phyloP scores from a whole-genome alignment of 64 coral and sea anemone species.

The Orbicella faveolata region DNA sequence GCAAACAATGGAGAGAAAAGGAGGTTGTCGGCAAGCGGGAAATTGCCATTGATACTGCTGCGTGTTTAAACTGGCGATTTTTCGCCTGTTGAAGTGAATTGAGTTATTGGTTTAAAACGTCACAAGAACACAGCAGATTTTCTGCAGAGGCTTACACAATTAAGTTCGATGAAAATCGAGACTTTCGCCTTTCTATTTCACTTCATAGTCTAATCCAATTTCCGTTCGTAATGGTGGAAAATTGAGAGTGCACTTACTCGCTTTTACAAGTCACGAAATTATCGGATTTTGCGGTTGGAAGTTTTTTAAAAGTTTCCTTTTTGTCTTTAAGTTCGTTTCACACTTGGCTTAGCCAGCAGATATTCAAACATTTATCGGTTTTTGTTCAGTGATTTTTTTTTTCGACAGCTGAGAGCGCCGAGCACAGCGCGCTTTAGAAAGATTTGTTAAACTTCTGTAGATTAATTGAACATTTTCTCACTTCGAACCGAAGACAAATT shows the following conservation, averaged over 20 bases:
- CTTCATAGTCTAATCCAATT: constrained; percentile 41
- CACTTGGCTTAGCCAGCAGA: not conserved
- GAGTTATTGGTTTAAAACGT: not conserved
- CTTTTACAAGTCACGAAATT: constrained; percentile 19
- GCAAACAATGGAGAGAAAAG: constrained; percentile 15
- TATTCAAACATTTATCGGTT: not conserved
- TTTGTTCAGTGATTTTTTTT: not conserved
- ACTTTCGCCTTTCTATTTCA: not conserved
- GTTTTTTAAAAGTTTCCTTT: not conserved
- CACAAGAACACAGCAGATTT: not conserved
- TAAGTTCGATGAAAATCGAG: not conserved
- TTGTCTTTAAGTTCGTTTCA: not conserved
- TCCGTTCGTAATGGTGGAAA: constrained; percentile 34
- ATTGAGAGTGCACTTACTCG: constrained; percentile 6
- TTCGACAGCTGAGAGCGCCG: not conserved
- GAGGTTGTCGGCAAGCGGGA: constrained; percentile 17
- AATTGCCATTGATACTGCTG: constrained; percentile 35
- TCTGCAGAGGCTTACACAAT: no score
- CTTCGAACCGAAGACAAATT: not conserved
- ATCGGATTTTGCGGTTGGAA: not conserved
- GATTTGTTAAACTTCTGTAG: not conserved
- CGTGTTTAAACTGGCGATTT: constrained; percentile 23
- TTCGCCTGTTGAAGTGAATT: not conserved
- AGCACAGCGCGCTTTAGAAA: not conserved
- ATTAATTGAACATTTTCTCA: not conserved